Base-by-base conservation (phyloP, 1,140 invertebrate species). In the Carcinoscorpius rotundicauda region DNA sequence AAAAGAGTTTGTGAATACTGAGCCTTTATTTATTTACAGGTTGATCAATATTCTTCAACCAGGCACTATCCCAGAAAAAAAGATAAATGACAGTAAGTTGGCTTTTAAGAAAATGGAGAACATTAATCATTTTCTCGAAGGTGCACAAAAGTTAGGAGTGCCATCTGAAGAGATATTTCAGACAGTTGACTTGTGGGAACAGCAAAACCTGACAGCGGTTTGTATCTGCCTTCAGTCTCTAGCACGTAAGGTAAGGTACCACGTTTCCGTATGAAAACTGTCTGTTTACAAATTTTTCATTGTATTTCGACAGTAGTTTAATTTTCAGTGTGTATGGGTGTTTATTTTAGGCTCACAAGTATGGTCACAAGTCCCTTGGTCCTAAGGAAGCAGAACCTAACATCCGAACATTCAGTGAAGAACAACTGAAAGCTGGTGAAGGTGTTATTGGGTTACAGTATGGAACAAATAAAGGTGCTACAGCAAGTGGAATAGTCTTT, bases 41-140 rank as follows among this genome's bases (percentile, higher is more conserved):
- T 77, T 93, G 71, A 86, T 86, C 5, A 93, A 93, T 75, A 78
- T 80, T 60, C 82, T 93, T 63, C 59, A 70, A 51, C 63, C 63
- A 9, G 68, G 65, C 5, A 51, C 65, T 3, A 70, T 70, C 5
- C 4, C 49, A n/a, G 60, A 61, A 11, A 70, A 70, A 53, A 70
- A 70, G 50, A 68, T 66, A 29, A 67, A 69, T 58, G 6, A 11
- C 0, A 74, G 75, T 53, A 77, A 74, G 72, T 89, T 93, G 85
- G 91, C 93, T 10, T 97, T 96, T 78, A 95, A 95, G 74, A 95
- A 91, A 75, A 98, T 98, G 94, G 95, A 98, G 79, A 98, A 98
- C 76, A 97, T 98, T 69, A 95, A 97, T 72, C 85, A 85, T 6
- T 98, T 98, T 79, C 80, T 97, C 64, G 87, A 87, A 71, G 86